Evolutionary conservation across 2,888 invertebrate species (phyloP).

Genomic region (Phaedon cochleariae): DNA sequence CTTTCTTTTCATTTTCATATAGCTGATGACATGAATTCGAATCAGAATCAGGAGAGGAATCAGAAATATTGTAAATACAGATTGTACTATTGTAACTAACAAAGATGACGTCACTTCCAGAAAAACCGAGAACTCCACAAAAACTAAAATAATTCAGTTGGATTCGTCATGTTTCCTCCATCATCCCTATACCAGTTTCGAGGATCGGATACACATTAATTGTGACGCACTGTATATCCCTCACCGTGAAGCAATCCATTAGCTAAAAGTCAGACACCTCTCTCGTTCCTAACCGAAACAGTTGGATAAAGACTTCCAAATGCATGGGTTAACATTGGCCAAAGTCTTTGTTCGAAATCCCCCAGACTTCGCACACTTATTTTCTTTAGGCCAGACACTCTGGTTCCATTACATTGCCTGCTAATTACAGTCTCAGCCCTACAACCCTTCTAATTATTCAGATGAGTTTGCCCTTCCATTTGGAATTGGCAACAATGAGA

Average conservation of each 20-base stretch:
- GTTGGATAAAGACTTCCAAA: not conserved
- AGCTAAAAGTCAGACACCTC: not conserved
- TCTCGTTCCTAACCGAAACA: not conserved
- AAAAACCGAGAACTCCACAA: too few species aligned
- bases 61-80: too few species aligned
- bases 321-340: not conserved
- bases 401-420: not conserved
- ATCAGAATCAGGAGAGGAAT: too few species aligned
- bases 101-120: too few species aligned
- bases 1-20: too few species aligned
- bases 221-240: too few species aligned
- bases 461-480: not conserved
- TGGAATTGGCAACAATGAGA: not conserved
- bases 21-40: too few species aligned
- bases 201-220: too few species aligned
- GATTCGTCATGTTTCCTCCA: too few species aligned
- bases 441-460: not conserved
- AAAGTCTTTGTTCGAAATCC: constrained; percentile 5
- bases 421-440: not conserved
- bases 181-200: too few species aligned
- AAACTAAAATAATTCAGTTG: too few species aligned
- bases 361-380: not conserved
- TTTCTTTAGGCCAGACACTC: constrained; percentile 6
- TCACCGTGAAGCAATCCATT: not conserved
- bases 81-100: too few species aligned